These are phyloP conservation scores for Perdix hodgsoniae DNA, from an alignment of 2,797 vertebrate genomes.

Conservation along the genomic window DNA sequence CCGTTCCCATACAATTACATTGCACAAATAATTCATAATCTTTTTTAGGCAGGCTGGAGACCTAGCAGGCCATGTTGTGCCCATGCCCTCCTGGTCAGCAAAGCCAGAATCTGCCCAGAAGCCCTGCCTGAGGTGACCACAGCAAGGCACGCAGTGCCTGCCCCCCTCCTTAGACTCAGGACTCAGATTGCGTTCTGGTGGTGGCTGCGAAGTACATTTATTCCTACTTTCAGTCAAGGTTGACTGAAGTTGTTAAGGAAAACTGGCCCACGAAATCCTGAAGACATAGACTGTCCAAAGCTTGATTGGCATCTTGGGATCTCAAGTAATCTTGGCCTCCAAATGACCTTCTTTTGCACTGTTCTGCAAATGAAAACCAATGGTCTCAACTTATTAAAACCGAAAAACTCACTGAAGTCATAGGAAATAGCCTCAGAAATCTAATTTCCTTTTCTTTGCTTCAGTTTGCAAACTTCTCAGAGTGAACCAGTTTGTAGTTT, in stretches of 20 bases:
- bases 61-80: background rate
- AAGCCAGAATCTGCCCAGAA: background rate
- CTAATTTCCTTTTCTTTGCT: background rate
- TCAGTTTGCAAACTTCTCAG: background rate
- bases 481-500: background rate
- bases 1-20: background rate
- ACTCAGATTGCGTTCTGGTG: background rate
- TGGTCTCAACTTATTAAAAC: background rate
- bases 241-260: background rate
- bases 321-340: background rate
- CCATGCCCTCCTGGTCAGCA: background rate
- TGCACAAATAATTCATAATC: background rate
- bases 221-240: background rate
- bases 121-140: background rate
- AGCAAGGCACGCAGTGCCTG: background rate
- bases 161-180: background rate
- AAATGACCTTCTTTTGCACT: background rate
- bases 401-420: background rate
- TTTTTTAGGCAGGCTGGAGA: background rate
- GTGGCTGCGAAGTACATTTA: background rate
- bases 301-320: background rate
- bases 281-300: background rate
- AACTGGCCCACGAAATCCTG: background rate
- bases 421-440: background rate
- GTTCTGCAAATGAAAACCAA: background rate